Percentiles rank a stretch among this genome's conserved stretches.
phyloP scores from a whole-genome alignment of 2,888 invertebrate species.

The Reticulitermes lucifugus region DNA sequence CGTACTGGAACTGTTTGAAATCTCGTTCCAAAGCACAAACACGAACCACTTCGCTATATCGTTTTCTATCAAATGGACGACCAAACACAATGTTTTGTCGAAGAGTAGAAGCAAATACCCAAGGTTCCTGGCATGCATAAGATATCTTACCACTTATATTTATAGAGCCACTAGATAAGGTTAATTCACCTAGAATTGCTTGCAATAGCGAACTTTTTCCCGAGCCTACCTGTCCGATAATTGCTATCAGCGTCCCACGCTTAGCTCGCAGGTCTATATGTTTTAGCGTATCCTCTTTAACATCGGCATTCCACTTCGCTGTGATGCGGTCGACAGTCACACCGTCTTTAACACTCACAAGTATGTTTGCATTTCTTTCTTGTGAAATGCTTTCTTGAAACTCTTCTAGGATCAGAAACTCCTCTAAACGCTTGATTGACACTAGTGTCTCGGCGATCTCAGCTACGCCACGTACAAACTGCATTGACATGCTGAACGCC shows the following conservation, averaged over 20 bases:
- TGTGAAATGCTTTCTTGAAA: not conserved
- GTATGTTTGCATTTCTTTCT: slow-evolving; percentile 1
- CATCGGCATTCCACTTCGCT: slow-evolving; percentile 51
- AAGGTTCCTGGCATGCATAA: slow-evolving; percentile 88
- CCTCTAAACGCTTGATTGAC: slow-evolving; percentile 69
- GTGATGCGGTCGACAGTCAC: slow-evolving; percentile 37
- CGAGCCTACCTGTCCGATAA: slow-evolving; percentile 57
- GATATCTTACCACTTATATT: slow-evolving; percentile 73
- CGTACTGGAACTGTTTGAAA: slow-evolving; percentile 79
- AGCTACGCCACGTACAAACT: slow-evolving; percentile 73
- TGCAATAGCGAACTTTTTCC: slow-evolving; percentile 75
- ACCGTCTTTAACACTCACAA: not conserved
- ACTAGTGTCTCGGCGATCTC: slow-evolving; percentile 73
- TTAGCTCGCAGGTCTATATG: slow-evolving; percentile 62
- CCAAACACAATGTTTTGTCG: slow-evolving; percentile 92
- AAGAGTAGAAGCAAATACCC: slow-evolving; percentile 83
- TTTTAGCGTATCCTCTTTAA: slow-evolving; percentile 67
- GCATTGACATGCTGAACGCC: slow-evolving; percentile 69
- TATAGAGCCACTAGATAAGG: slow-evolving; percentile 70
- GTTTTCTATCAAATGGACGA: slow-evolving; percentile 69
- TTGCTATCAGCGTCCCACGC: slow-evolving; percentile 54
- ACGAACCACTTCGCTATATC: slow-evolving; percentile 67
- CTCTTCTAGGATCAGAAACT: slow-evolving; percentile 36
- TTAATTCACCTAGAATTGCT: slow-evolving; percentile 82
- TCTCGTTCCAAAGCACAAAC: slow-evolving; percentile 77